Conservation (phyloP, 2,888 invertebrate species). For the Chironomus riparius region DNA sequence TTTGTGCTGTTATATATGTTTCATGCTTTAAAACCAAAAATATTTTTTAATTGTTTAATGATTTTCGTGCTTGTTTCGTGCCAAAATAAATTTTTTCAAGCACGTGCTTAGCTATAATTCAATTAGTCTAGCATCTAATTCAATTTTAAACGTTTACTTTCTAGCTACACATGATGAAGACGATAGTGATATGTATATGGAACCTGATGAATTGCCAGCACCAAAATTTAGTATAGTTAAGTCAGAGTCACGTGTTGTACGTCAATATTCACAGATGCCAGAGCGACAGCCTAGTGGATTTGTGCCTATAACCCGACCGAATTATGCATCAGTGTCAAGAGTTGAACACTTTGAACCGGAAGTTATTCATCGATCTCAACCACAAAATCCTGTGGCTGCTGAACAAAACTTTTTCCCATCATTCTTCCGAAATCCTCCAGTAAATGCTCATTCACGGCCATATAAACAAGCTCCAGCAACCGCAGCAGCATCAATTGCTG, state of each 20-base stretch:
- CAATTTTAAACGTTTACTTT: conserved; percentile 28
- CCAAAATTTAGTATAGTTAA: conserved; percentile 7
- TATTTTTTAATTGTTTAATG: too few relatives aligned
- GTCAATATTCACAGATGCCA: background rate
- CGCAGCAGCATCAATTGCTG: conserved; percentile 21
- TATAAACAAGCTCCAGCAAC: background rate
- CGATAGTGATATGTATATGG: conserved; percentile 43
- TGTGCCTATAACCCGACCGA: conserved; percentile 14
- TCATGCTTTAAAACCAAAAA: too few relatives aligned
- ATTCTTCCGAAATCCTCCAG: conserved; percentile 54
- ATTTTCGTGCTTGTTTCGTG: background rate
- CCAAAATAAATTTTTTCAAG: background rate
- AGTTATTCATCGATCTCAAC: conserved; percentile 30
- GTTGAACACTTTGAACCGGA: background rate
- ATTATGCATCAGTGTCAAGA: conserved; percentile 3
- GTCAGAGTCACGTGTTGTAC: conserved; percentile 21
- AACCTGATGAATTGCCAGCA: conserved; percentile 37
- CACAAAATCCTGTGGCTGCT: conserved; percentile 31
- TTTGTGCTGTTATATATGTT: too few relatives aligned
- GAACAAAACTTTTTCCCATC: conserved; percentile 69
- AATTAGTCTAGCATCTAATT: background rate
- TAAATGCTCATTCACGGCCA: conserved; percentile 48
- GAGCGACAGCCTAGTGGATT: conserved; percentile 1
- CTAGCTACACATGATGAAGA: conserved; percentile 39
- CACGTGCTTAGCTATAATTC: background rate